phyloP scores from a whole-genome alignment of 2,113 vertebrate species.

The Oxyura jamaicensis region DNA sequence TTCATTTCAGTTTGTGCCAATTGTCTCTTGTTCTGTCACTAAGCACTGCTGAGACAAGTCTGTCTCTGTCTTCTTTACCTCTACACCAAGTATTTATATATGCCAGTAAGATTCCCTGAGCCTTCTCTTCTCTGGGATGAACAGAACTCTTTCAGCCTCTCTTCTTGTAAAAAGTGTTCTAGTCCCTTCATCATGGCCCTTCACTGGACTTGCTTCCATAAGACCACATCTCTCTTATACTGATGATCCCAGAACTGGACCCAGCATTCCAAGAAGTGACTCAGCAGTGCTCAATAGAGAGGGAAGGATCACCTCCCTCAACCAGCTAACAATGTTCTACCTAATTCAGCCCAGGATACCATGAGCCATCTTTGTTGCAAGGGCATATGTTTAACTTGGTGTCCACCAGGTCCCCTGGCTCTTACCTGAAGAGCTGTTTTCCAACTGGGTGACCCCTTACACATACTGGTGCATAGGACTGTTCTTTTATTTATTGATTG shows the following conservation, averaged over 20 bases:
- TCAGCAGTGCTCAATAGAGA: background rate
- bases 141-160: background rate
- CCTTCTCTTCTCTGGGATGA: background rate
- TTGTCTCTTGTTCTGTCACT: background rate
- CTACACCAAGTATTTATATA: background rate
- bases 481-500: background rate
- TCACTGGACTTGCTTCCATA: background rate
- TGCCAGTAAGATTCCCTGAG: background rate
- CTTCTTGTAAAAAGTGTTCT: background rate
- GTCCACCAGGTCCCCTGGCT: background rate
- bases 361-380: background rate
- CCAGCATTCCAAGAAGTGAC: background rate
- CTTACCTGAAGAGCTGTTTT: background rate
- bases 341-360: background rate
- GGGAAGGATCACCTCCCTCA: background rate
- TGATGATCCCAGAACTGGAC: background rate
- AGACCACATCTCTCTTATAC: background rate
- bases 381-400: background rate
- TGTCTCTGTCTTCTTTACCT: background rate
- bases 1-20: background rate
- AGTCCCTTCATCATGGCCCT: background rate
- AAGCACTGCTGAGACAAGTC: background rate
- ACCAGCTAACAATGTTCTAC: background rate
- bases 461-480: background rate
- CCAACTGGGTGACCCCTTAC: rapidly evolving